Conservation (phyloP, 2,113 vertebrate species). For the Physeter macrocephalus region DNA sequence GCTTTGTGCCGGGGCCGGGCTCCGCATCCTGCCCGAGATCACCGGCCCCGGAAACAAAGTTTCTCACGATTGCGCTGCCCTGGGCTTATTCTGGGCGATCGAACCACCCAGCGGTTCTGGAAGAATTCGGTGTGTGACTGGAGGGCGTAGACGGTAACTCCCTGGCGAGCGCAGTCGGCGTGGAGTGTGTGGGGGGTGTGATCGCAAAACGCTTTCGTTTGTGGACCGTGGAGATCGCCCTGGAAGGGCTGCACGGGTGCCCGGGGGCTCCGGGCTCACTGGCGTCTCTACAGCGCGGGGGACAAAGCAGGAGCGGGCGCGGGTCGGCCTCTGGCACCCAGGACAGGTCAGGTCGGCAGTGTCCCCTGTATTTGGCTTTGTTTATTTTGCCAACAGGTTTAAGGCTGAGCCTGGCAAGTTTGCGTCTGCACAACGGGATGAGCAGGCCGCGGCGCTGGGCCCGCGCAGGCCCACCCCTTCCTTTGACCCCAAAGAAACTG, state of each 20-base stretch:
- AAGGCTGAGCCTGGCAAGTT: neutral
- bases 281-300: neutral
- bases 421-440: neutral
- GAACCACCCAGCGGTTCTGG: neutral
- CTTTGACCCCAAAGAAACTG: neutral
- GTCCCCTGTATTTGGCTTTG: neutral
- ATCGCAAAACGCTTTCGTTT: neutral
- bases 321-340: neutral
- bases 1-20: neutral
- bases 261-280: neutral
- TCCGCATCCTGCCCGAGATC: neutral
- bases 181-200: neutral
- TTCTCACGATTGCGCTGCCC: slow-evolving; percentile 31
- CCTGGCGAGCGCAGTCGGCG: neutral
- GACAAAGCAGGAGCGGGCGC: neutral
- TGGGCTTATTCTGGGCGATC: neutral
- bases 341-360: neutral
- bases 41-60: slow-evolving; percentile 47
- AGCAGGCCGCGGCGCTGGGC: neutral
- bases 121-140: slow-evolving; percentile 10
- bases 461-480: neutral
- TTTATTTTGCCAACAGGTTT: slow-evolving; percentile 53
- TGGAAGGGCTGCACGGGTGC: neutral
- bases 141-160: neutral
- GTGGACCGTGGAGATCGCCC: neutral